Base-by-base conservation (phyloP, 2,888 invertebrate species). In the Tromatobia lineatoria region DNA sequence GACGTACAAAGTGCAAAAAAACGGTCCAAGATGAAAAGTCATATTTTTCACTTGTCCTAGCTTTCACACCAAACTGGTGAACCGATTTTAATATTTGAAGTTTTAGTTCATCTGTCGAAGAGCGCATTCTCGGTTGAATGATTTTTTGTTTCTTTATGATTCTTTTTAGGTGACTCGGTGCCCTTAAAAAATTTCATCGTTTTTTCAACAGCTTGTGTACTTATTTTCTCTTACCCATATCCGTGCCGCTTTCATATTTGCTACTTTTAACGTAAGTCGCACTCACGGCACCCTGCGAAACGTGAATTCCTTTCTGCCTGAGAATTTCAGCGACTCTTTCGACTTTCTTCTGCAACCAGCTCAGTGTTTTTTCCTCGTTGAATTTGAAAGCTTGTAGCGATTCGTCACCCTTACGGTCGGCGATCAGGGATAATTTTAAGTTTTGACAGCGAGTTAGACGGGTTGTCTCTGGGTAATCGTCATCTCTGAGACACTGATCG, bases 331-430 rank as follows among this genome's bases (percentile, higher is more conserved):
- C 95, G 18, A 97, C 95, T 87, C 95, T 95, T 76, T 95, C 95
- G 0, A 96, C 96, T 94, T 97, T 97, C n/a, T 95, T 94, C 85
- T 96, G 95, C 38, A 98, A 94, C 98, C 98, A 98, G 34, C 94
- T 93, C 70, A 98, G 91, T 0, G 97, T 95, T 90, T 97, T 97
- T 23, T 96, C 96, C 93, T 97, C 96, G 93, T 97, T 97, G 91
- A 96, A 98, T 94, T 96, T 97, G 91, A 96, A 98, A n/a, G 97
- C 97, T 91, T 95, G 96, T 85, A 97, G 94, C 80, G 96, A 96
- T 85, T 95, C 95, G 84, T 96, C 95, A 7, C 96, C 97, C 95
- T 96, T 97, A 90, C 95, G 94, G 92, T 97, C 96, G 50, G 96
- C 96, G 73, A 97, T 94, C 88, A 94, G 92, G 76, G 95, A 95